Percentiles rank a stretch among this genome's conserved stretches.
Conservation (phyloP, 2,113 vertebrate genomes). For the Turdus rufiventris region DNA sequence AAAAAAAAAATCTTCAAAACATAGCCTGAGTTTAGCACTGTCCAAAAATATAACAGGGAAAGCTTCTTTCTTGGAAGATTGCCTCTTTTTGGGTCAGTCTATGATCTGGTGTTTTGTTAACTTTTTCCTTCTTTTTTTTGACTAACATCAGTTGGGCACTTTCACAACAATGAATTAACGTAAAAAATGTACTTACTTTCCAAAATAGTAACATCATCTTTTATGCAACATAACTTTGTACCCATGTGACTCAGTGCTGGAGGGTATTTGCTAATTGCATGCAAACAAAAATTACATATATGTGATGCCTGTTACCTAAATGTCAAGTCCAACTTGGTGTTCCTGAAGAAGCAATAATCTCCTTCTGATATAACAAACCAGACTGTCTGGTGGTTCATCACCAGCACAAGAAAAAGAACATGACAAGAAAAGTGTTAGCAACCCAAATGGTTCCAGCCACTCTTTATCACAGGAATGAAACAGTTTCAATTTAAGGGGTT, state of each 20-base stretch:
- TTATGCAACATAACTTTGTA: neutral
- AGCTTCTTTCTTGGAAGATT: neutral
- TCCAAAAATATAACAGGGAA: constrained; percentile 8
- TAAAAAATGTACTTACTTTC: neutral
- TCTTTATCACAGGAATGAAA: neutral
- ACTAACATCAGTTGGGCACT: neutral
- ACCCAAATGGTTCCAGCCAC: neutral
- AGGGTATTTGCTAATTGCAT: neutral
- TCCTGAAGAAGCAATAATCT: neutral
- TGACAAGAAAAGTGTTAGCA: neutral
- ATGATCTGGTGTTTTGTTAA: neutral
- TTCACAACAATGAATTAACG: neutral
- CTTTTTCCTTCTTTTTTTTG: neutral
- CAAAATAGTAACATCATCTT: neutral
- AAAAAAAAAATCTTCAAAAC: neutral
- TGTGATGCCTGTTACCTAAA: neutral
- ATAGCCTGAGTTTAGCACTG: neutral
- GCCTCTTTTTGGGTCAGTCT: neutral
- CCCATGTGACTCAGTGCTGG: neutral
- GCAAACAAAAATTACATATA: neutral
- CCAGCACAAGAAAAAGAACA: neutral
- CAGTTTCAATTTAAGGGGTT: neutral
- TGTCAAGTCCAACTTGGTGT: neutral
- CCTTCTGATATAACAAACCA: neutral
- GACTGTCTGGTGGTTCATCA: neutral